phyloP scores from a whole-genome alignment of 1,140 invertebrate species.

The Saccostrea cuccullata region DNA sequence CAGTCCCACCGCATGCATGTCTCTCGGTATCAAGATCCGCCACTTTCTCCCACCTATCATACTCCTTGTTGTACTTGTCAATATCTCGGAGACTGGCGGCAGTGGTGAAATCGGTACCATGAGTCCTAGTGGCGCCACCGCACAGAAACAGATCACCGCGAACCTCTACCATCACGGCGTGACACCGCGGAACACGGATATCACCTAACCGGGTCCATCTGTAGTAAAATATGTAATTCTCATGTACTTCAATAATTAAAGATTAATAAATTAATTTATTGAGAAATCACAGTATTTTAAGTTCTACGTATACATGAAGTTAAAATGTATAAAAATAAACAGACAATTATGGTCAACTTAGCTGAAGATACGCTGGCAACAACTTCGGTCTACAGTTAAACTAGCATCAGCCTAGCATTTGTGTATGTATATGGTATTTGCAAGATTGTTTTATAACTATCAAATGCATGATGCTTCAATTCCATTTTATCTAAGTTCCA shows the following conservation, averaged over 20 bases:
- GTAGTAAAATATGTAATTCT: neutral
- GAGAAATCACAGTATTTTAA: neutral
- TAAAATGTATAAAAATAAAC: no score
- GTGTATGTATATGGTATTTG: no score
- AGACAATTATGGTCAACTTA: no score
- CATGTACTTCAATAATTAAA: neutral
- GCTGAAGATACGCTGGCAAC: no score
- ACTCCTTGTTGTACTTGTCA: conserved; percentile 51
- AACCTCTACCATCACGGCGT: conserved; percentile 51
- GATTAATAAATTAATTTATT: no score
- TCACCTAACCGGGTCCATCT: conserved; percentile 53
- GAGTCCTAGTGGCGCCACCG: conserved; percentile 54
- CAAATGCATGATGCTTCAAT: no score
- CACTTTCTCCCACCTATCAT: conserved; percentile 52
- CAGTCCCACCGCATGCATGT: conserved; percentile 55
- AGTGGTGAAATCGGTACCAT: conserved; percentile 24
- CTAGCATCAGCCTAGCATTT: no score
- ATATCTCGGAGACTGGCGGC: conserved; percentile 50
- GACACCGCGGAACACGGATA: conserved; percentile 57
- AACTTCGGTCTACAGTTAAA: no score
- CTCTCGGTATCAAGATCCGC: conserved; percentile 53
- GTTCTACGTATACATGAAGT: neutral
- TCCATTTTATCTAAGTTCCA: no score
- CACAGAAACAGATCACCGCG: conserved; percentile 54
- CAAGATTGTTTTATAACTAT: no score